Percentiles rank a stretch among this genome's conserved stretches.
These are phyloP conservation scores for Sycophila sp. DNA, from an alignment of 1,140 invertebrate species.

Conservation along the genomic window DNA sequence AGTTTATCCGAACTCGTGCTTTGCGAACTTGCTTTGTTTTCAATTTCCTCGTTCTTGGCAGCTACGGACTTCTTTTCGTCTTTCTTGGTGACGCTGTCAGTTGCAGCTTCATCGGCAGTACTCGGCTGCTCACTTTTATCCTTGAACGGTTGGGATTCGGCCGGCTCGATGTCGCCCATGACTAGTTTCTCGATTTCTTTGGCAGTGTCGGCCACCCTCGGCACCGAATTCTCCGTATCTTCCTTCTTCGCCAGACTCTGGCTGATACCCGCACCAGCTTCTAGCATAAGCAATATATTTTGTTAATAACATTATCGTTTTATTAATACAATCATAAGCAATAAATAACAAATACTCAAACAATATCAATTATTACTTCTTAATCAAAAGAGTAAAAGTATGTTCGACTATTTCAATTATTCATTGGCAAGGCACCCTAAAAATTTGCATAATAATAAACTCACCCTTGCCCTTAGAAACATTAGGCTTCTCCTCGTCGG, in stretches of 20 bases:
- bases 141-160: slow-evolving; percentile 31
- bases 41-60: background rate
- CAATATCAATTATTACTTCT: too few relatives aligned
- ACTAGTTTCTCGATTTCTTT: slow-evolving; percentile 68
- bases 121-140: slow-evolving; percentile 23
- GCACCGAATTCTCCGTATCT: slow-evolving; percentile 57
- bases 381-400: too few relatives aligned
- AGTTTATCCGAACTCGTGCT: slow-evolving; percentile 11
- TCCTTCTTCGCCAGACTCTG: slow-evolving; percentile 38
- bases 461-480: slow-evolving; percentile 48
- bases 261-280: slow-evolving; percentile 16
- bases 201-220: slow-evolving; percentile 65
- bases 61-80: background rate
- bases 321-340: too few relatives aligned
- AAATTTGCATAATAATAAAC: too few relatives aligned
- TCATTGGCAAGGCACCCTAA: too few relatives aligned
- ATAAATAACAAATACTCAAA: too few relatives aligned
- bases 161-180: slow-evolving; percentile 61
- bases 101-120: background rate
- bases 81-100: background rate
- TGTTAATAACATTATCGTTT: too few relatives aligned
- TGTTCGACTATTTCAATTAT: too few relatives aligned
- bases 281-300: background rate
- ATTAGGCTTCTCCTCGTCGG: slow-evolving; percentile 53
- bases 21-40: background rate